Evolutionary conservation across 2,113 vertebrate genomes (phyloP), one percentile per base, ranked within the genome.

Genomic region (Edolisoma coerulescens): DNA sequence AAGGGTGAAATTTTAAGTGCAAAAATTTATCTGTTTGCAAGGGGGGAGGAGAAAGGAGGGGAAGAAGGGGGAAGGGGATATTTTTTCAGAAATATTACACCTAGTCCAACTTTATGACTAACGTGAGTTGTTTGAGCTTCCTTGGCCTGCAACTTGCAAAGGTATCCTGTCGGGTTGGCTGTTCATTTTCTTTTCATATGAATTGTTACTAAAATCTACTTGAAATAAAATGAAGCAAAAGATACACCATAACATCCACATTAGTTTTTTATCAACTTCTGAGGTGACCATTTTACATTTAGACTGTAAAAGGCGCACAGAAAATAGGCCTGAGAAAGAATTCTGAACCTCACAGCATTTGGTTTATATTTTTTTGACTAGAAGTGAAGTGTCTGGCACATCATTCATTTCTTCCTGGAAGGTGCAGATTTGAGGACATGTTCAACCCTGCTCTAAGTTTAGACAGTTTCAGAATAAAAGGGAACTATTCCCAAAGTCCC

Each of bases 391-490:
- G 56, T 89, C 93, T 95, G 92, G 77, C 77, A 94, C 76, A 90
- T 96, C 83, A 93, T 81, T 95, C 73, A 90, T 95, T 92, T 86
- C 73, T 61, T 71, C 53, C 56, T 79, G 73, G 56, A 94, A 96
- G 76, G 90, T 95, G 92, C 84, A 93, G 90, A 96, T 95, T 96
- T 95, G 95, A 94, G 86, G 90, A 95, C 73, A 65, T 89, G 86
- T 53, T 95, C 64, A 81, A 86, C 90, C 49, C 83, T 64, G 52
- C 88, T 90, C 67, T 86, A 96, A 92, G 56, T 90, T 82, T 59
- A 56, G 69, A 80, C 84, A 95, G 50, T 92, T 90, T 90, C 54
- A 81, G 69, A 92, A 90, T 92, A 84, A 94, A 93, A 95, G 53
- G 16, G 15, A 91, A 59, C 54, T 93, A 60, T 93, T 90, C 69